A percentile compares a stretch with the other conserved stretches of the same genome.
Conservation (phyloP, 2,888 invertebrate genomes). For the Aspidiotus rigidus region DNA sequence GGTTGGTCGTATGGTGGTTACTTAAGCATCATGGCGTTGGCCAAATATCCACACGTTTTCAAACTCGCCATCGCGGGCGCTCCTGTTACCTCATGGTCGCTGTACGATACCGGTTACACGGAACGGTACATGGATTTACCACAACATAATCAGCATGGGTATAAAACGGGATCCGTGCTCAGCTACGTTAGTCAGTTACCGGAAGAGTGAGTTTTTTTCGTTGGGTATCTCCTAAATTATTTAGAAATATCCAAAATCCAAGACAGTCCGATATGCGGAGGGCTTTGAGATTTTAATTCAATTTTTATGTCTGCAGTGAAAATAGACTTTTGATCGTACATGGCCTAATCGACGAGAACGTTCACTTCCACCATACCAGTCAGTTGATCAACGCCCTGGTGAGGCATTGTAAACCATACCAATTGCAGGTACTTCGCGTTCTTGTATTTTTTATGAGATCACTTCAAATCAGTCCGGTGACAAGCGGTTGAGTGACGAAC, state of each 20-base stretch:
- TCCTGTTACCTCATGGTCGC: constrained; percentile 92
- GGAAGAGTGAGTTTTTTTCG: constrained; percentile 66
- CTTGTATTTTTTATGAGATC: no score
- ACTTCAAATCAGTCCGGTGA: no score
- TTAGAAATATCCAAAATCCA: no score
- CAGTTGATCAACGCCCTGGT: constrained; percentile 81
- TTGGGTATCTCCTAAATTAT: neutral
- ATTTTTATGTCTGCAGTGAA: constrained; percentile 50
- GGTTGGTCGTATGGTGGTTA: constrained; percentile 99
- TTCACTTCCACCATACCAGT: constrained; percentile 94
- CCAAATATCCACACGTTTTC: constrained; percentile 85
- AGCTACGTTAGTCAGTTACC: constrained; percentile 79
- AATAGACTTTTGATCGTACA: constrained; percentile 89
- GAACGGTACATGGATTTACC: constrained; percentile 94
- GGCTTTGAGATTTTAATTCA: no score
- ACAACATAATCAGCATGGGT: constrained; percentile 64
- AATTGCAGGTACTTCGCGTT: constrained; percentile 56
- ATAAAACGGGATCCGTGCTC: constrained; percentile 74
- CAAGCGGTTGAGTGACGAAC: no score
- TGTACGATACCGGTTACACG: constrained; percentile 98
- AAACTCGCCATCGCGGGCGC: constrained; percentile 91
- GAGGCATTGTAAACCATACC: constrained; percentile 91
- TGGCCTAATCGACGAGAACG: constrained; percentile 96
- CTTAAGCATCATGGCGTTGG: constrained; percentile 85
- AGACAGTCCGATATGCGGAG: no score